Evolutionary conservation across 2,888 invertebrate genomes (phyloP), one percentile per base, ranked within the genome.

Genomic region (Teleiodes luculella): DNA sequence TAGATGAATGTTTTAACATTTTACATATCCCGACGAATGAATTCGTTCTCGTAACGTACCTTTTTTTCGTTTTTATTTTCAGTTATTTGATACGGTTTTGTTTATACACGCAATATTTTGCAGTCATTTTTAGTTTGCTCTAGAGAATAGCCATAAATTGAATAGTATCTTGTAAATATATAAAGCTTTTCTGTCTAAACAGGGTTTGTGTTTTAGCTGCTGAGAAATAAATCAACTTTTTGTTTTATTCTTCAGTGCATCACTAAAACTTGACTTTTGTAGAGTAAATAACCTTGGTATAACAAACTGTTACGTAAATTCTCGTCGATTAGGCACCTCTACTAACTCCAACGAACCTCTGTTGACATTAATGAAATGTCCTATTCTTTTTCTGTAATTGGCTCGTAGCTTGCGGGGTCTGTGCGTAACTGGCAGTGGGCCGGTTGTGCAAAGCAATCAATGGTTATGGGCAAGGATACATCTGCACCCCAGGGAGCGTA

Each of bases 1-100:
- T 80, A 85, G 84, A 86, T 86, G 88, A 86, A 86, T 86, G 82
- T 78, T 85, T 86, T 82, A 83, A 84, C 80, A 84, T 87, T 87
- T 86, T 86, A 86, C 84, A 86, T 83, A 84, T 83, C 81, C 82
- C 76, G 28, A 78, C 83, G 79, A 85, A 85, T 83, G 84, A 81
- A 86, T 85, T 82, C 76, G 76, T 76, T 78, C 70, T 74, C 74
- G 69, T 74, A 68, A 67, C 75, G 74, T 76, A 74, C 77, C 70
- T 70, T 69, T 82, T 83, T 83, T 56, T 75, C 72, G 75, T 83
- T 81, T 80, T 76, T n/a, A n/a, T n/a, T 78, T 78, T 76, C 69
- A 72, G 74, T 80, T 83, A 80, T 82, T 80, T 81, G 76, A 80
- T 83, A 74, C 71, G 71, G 80, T 84, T 83, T 81, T 78, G 72